Evolutionary conservation across 2,113 vertebrate species (phyloP).

Genomic region (Pavo muticus): DNA sequence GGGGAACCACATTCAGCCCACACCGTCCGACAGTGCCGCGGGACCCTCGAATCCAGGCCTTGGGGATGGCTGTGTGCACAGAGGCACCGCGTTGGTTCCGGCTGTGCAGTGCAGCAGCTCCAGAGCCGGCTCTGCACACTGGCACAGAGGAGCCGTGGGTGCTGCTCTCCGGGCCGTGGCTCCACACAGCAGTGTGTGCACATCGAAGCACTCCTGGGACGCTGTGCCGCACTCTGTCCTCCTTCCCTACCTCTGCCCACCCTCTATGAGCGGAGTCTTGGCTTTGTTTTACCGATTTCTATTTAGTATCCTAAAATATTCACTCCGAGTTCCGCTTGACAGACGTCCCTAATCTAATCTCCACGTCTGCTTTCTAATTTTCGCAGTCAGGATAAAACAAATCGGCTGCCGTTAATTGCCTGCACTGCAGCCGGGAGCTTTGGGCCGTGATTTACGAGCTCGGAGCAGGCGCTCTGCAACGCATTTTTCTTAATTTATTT

Average conservation of each 20-base stretch:
- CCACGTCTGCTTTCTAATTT: slow-evolving; percentile 98
- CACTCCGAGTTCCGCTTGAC: slow-evolving; percentile 93
- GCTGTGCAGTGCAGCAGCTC: too few species aligned
- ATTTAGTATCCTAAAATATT: slow-evolving; percentile 92
- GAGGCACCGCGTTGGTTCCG: too few species aligned
- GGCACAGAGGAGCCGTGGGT: too few species aligned
- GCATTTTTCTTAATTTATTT: slow-evolving; percentile 99
- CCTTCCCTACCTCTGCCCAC: slow-evolving; percentile 41
- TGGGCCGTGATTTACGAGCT: slow-evolving; percentile 97
- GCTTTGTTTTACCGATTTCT: slow-evolving; percentile 81
- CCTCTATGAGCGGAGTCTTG: slow-evolving; percentile 53
- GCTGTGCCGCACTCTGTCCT: not conserved
- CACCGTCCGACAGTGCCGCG: too few species aligned
- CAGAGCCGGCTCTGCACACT: too few species aligned
- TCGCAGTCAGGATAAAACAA: slow-evolving; percentile 98
- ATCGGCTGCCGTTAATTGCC: slow-evolving; percentile 98
- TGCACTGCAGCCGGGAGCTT: slow-evolving; percentile 88
- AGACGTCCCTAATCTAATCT: slow-evolving; percentile 97
- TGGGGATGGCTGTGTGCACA: too few species aligned
- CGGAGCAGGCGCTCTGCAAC: slow-evolving; percentile 88
- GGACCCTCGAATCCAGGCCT: too few species aligned
- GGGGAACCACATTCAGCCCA: not conserved
- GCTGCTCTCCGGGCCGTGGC: too few species aligned
- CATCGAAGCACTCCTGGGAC: too few species aligned
- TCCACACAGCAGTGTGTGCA: too few species aligned